A percentile compares a stretch with the other conserved stretches of the same genome.
These are phyloP conservation scores for Diaprepes abbreviatus DNA, from an alignment of 2,888 invertebrate genomes.

Conservation along the genomic window DNA sequence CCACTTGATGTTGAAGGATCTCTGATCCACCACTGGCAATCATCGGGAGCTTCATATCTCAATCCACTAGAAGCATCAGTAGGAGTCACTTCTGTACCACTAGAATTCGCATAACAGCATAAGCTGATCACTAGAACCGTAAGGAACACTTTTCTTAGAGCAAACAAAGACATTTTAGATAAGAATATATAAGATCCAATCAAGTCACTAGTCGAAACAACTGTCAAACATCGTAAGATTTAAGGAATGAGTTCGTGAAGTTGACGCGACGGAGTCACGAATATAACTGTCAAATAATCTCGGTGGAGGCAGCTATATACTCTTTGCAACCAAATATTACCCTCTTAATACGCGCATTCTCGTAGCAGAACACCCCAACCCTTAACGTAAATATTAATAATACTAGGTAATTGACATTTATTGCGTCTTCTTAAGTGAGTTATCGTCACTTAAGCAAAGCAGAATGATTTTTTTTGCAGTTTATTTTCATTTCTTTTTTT, in stretches of 20 bases:
- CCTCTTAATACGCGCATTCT: constrained; percentile 8
- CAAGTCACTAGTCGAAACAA: constrained; percentile 4
- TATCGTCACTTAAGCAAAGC: not conserved
- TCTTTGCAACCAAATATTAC: not conserved
- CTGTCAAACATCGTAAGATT: constrained; percentile 13
- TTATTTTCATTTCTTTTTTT: constrained; percentile 6
- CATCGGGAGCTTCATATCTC: constrained; percentile 86
- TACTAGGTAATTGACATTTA: constrained; percentile 19
- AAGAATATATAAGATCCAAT: not conserved
- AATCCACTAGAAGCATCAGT: constrained; percentile 66
- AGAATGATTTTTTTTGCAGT: not conserved
- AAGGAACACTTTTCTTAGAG: constrained; percentile 11
- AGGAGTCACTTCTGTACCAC: constrained; percentile 35
- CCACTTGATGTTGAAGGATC: constrained; percentile 72
- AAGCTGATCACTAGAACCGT: constrained; percentile 8
- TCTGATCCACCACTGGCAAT: constrained; percentile 84
- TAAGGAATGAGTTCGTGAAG: not conserved
- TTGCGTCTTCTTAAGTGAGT: not conserved
- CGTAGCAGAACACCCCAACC: not conserved
- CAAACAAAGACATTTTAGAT: not conserved
- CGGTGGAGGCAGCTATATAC: not conserved
- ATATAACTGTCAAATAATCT: constrained; percentile 21
- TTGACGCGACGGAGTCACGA: constrained; percentile 18
- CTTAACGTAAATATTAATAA: constrained; percentile 10
- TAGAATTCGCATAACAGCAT: not conserved